Base-by-base conservation (phyloP, 2,888 invertebrate species). In the Cyaniris semiargus region DNA sequence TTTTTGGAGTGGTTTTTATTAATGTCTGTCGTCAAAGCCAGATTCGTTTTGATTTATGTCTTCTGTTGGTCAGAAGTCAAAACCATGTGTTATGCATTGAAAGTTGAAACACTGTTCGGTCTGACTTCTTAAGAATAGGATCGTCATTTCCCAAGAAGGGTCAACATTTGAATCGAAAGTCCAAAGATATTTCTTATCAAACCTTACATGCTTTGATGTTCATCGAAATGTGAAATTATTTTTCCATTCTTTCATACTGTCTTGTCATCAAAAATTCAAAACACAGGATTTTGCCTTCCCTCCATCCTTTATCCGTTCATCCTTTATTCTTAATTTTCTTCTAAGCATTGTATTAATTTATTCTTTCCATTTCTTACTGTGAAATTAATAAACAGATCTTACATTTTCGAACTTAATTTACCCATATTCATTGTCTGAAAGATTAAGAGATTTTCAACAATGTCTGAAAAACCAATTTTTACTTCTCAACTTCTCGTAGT, bases 1-100 rank as follows among this genome's bases (percentile, higher is more conserved):
- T 74, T 74, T 74, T 74, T 74, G 74, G 74, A 74, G 74, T 23
- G 74, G 23, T 74, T 74, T 44, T 74, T 74, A 74, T 74, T 48
- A 74, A 72, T 21, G 74, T 53, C 27, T 27, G 44, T 53, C 74
- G 48, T 48, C 74, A 27, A 53, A 21, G 72, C 15, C 6, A 44
- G 44, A 44, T 72, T 31, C 53, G 53, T 74, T 74, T 27, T 74
- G 74, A 74, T 53, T 53, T 53, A 48, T 74, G 23, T 66, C 27
- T 66, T 48, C 27, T 71, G 15, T 31, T 38, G 71, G 38, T 71
- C 71, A 71, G 6, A 21, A 66, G 27, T 4, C 23, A 10, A 0
- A 1, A 21, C 3, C 3, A 2, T 58, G n/a, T n/a, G n/a, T 60
- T 13, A 27, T 15, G 48, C 15, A 48, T 48, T 10, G 38, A 3